These are phyloP conservation scores for Campoplex nolae DNA, from an alignment of 2,888 invertebrate species.

Conservation along the genomic window DNA sequence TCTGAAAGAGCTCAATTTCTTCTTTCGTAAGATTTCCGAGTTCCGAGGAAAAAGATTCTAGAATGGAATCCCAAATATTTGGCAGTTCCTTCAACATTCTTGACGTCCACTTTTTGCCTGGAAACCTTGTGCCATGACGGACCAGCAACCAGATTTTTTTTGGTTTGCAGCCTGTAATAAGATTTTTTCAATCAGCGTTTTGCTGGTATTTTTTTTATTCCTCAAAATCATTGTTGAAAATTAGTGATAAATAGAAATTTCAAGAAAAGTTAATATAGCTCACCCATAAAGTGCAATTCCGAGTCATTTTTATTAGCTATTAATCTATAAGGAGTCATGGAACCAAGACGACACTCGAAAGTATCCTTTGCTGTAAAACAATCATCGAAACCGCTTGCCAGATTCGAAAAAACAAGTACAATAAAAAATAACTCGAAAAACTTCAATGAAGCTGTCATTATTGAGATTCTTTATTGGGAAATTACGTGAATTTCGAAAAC, in stretches of 20 bases:
- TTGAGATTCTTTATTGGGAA: not conserved
- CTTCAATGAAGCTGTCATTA: conserved; percentile 14
- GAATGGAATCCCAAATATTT: conserved; percentile 86
- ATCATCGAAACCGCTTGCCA: conserved; percentile 10
- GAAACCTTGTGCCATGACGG: conserved; percentile 92
- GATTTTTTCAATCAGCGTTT: not conserved
- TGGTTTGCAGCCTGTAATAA: conserved; percentile 87
- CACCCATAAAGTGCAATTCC: conserved; percentile 87
- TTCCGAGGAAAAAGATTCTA: conserved; percentile 85
- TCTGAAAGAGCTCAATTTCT: conserved; percentile 85
- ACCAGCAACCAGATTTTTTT: conserved; percentile 91
- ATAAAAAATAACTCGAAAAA: conserved; percentile 20
- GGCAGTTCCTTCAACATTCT: conserved; percentile 86
- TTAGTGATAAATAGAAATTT: not conserved
- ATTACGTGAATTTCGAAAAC: conserved; percentile 10
- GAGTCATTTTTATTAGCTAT: conserved; percentile 88
- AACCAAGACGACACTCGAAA: conserved; percentile 86
- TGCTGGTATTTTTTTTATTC: not conserved
- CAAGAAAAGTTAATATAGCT: conserved; percentile 19
- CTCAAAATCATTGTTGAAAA: not conserved
- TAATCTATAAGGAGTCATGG: conserved; percentile 90
- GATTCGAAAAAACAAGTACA: not conserved
- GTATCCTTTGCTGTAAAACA: conserved; percentile 49
- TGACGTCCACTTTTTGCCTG: conserved; percentile 87
- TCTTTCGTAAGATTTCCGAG: conserved; percentile 84